phyloP scores from a whole-genome alignment of 2,797 vertebrate genomes.

The Ambastaia sidthimunki region DNA sequence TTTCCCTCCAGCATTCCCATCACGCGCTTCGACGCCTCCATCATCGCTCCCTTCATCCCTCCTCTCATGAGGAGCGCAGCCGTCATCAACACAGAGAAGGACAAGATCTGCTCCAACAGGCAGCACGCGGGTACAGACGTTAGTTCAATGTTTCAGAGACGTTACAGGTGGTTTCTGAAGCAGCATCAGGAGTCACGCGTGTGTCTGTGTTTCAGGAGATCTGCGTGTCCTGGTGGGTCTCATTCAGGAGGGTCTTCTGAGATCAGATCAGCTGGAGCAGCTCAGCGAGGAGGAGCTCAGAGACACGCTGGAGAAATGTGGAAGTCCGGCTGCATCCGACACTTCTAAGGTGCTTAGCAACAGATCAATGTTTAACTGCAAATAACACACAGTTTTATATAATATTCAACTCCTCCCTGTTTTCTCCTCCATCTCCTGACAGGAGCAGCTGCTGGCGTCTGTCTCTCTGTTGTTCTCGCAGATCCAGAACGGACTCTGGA shows the following conservation, averaged over 20 bases:
- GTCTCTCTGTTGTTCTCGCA: conserved; percentile 86
- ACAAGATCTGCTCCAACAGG: conserved; percentile 80
- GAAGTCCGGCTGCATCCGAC: conserved; percentile 67
- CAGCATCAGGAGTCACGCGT: neutral
- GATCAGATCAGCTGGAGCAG: conserved; percentile 83
- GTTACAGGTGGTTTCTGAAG: neutral
- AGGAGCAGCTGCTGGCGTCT: conserved; percentile 81
- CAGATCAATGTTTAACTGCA: too few species aligned
- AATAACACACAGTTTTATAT: too few species aligned
- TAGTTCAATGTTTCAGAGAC: too few species aligned
- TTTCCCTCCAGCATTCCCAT: conserved; percentile 93
- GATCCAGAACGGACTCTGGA: conserved; percentile 84
- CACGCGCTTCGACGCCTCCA: conserved; percentile 95
- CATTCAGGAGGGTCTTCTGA: conserved; percentile 87
- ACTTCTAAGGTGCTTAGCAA: conserved; percentile 80
- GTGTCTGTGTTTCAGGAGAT: conserved; percentile 78
- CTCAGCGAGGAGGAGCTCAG: conserved; percentile 84
- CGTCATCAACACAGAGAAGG: conserved; percentile 94
- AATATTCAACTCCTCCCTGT: neutral
- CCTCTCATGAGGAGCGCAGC: conserved; percentile 89
- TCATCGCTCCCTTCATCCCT: conserved; percentile 95
- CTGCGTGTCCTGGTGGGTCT: conserved; percentile 86
- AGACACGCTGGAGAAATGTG: conserved; percentile 81
- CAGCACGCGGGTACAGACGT: conserved; percentile 78
- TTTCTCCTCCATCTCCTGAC: neutral